phyloP scores from a whole-genome alignment of 2,113 vertebrate species.

The Hemichromis elongatus region DNA sequence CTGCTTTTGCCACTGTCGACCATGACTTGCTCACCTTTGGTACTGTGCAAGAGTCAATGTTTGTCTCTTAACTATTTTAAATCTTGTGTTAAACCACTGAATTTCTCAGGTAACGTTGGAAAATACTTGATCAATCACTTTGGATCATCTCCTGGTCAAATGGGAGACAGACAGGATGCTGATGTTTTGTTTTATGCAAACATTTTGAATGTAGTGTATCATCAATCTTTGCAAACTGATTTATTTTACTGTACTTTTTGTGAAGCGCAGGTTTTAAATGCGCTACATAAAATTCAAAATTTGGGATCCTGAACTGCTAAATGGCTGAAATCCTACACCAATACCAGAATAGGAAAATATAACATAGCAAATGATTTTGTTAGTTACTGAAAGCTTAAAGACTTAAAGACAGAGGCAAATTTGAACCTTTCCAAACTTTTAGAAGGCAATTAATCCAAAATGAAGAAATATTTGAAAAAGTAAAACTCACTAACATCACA shows the following conservation, averaged over 20 bases:
- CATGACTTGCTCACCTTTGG: not conserved
- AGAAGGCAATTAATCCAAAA: not conserved
- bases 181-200: not conserved
- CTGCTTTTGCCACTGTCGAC: not conserved
- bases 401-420: not conserved
- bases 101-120: not conserved
- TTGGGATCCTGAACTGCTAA: not conserved
- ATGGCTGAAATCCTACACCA: not conserved
- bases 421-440: not conserved
- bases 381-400: not conserved
- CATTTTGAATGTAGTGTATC: not conserved
- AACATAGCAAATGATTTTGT: not conserved
- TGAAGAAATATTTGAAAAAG: not conserved
- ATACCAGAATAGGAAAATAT: not conserved
- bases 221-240: not conserved
- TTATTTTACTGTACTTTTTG: not conserved
- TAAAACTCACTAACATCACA: not conserved
- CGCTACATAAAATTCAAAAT: not conserved
- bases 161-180: not conserved
- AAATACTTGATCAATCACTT: not conserved
- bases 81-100: not conserved
- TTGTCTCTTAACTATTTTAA: not conserved
- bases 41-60: not conserved
- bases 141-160: rapidly evolving
- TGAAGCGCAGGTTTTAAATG: not conserved